Evolutionary conservation across 2,888 invertebrate species (phyloP), one percentile per base, ranked within the genome.

Genomic region (Eupeodes latifasciatus): DNA sequence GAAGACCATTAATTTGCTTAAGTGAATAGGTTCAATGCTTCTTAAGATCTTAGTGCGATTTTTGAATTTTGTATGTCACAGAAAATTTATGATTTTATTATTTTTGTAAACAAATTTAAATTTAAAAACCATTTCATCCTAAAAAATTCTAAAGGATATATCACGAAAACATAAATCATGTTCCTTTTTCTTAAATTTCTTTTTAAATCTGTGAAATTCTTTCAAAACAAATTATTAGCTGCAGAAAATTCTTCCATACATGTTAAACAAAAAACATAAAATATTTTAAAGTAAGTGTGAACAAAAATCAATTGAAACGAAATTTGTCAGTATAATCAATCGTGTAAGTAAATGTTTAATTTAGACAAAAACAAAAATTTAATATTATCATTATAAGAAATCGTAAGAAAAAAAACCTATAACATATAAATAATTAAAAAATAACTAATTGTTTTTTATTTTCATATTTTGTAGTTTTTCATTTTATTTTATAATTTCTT

Each of bases 381-480:
- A 14, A 59, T 27, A 51, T 12, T 47, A 47, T 34, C n/a, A 34
- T 19, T 34, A 59, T 47, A 72, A 47, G 27, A 49, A 47, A 66
- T 49, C 66, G 14, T 47, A 59, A 59, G 27, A 19, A 27, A 27
- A 34, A 40, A 40, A 40, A 40, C 9, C 19, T 10, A 57, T 71
- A 40, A 36, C 44, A 55, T 34, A 55, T 16, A 55, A 36, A 53
- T 53, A 53, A 19, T 12, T 40, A 16, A 71, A 19, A 40, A 55
- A 40, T 0, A 40, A 12, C 16, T 14, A 71, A 14, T 19, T 27
- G 27, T 40, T 5, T 55, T 16, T 51, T 1, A 36, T 40, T 55
- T 67, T 71, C 19, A 55, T 55, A 55, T 71, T 71, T 71, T 71
- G 16, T 69, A 71, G 51, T 71, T 71, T 16, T 71, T 57, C 36